Base-by-base conservation (phyloP, 1,140 invertebrate genomes). In the Tetranychus cinnabarinus region DNA sequence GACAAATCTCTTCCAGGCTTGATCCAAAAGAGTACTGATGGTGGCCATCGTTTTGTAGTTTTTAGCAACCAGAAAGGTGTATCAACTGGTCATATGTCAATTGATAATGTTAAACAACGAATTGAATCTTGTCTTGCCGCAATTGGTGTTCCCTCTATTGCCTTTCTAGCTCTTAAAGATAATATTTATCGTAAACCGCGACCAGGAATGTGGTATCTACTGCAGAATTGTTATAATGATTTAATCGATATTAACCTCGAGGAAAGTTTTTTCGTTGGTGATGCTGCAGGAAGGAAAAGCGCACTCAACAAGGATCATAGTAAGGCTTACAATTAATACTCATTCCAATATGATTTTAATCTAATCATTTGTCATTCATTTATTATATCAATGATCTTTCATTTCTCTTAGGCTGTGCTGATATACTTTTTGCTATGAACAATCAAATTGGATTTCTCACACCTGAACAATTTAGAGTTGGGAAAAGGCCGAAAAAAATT, bases 21-120 rank as follows among this genome's bases (percentile, higher is more conserved):
- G 12, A 47, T 65, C 8, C 35, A 56, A 35, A 37, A 57, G 13
- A 33, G 31, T 2, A n/a, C 33, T 33, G 37, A 65, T 39, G 15
- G 31, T 42, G 5, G 39, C 10, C 58, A 63, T 55, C 48, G 62
- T 39, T 62, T 66, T 62, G 65, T 66, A 6, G 58, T 66, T 5
- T 61, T 66, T 36, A 64, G 62, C 3, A 66, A 66, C 54, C 65
- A 66, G 58, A 35, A 55, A 39, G 65, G 65, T 15, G 39, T 66
- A 8, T 54, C 50, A 13, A 57, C 45, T n/a, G 60, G 60, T 13
- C 58, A 42, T n/a, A 35, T 60, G 13, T 52, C 37, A 31, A 15
- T 64, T 1, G 46, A 61, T 23, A 34, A 64, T n/a, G 48, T 66
- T 31, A 35, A 66, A 48, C 39, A 60, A 50, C 39, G 63, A 48